Evolutionary conservation across 1,140 invertebrate genomes (phyloP), one percentile per base, ranked within the genome.

Genomic region (Zaprionus taronus): DNA sequence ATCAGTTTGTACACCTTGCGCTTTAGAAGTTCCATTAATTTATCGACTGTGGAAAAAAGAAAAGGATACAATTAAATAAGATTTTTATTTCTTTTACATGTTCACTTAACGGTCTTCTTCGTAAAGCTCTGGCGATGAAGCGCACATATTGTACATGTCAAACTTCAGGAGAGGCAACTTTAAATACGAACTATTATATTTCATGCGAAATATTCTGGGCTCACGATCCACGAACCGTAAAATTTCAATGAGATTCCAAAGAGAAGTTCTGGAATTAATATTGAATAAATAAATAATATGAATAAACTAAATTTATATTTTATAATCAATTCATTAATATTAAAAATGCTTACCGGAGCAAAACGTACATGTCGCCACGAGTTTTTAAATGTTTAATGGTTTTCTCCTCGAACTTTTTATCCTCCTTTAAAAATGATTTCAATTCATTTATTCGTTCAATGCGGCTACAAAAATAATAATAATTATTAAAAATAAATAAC

Each of bases 101-200:
- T 15, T 11, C 17, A 73, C 85, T 85, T 34, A 81, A 92, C 91
- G 71, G 44, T 92, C 80, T 36, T 83, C 82, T 64, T 91, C 84
- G 31, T 72, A 92, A 9, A 73, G 24, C 28, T 84, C 80, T 2
- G 91, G 91, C 0, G 90, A 53, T 12, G 58, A 66, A 20, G 90
- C 80, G 14, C 38, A 56, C 84, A 87, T 81, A 36, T 79, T 79
- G 0, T 80, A 36, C 89, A 91, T 81, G 51, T 92, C 91, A 17
- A 92, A 93, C 67, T 91, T 92, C 2, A 93, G 69, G 5, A 93
- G 61, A 1, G 92, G 92, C 24, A 93, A 72, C 38, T 81, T 83
- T n/a, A 93, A 69, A 51, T 92, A 91, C 0, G 85, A 80, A 41
- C 69, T 92, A 0, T 73, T 81, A 81, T 92, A 93, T 15, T 72